Evolutionary conservation across 2,113 vertebrate species (phyloP).

Genomic region (Oceanodroma tethys): DNA sequence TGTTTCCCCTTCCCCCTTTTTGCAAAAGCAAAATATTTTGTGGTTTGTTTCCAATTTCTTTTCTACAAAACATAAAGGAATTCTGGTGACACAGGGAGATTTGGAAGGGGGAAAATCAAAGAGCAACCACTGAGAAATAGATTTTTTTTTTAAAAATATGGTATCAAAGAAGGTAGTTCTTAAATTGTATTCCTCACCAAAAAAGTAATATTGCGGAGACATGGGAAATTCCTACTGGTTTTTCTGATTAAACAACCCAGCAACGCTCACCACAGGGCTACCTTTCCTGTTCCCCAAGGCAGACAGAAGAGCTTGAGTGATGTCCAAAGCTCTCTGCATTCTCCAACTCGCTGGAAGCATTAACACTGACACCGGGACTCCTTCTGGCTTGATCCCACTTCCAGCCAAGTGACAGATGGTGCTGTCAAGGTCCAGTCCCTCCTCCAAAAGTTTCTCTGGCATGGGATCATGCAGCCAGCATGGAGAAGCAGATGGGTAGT

Average conservation of each 20-base stretch:
- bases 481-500: not conserved
- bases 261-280: not conserved
- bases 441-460: not conserved
- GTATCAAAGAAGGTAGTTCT: not conserved
- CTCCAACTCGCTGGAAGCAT: not conserved
- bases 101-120: not conserved
- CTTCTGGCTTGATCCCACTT: not conserved
- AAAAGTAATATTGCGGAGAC: not conserved
- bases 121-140: not conserved
- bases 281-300: not conserved
- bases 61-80: not conserved
- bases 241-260: not conserved
- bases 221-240: not conserved
- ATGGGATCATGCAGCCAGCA: not conserved
- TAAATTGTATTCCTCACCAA: not conserved
- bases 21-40: not conserved
- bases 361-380: not conserved
- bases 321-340: not conserved
- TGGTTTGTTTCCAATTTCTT: not conserved
- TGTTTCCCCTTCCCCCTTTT: not conserved
- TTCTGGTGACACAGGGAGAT: not conserved
- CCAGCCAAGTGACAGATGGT: not conserved
- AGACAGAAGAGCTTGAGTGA: not conserved
- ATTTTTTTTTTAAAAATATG: not conserved
- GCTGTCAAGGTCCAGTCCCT: not conserved